phyloP scores from a whole-genome alignment of 2,888 invertebrate species.

The Polydrusus cervinus region DNA sequence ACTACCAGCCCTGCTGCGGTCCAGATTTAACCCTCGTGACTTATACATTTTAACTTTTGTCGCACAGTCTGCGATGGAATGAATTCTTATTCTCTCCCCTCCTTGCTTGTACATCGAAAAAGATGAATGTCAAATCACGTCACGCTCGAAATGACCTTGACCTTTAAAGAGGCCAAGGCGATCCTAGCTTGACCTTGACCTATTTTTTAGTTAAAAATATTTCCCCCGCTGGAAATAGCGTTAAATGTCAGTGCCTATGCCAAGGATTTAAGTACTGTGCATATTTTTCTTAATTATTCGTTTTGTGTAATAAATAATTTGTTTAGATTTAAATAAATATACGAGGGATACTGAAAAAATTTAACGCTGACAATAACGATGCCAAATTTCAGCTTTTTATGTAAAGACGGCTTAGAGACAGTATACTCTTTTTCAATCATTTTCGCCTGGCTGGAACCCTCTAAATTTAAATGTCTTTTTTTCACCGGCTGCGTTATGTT shows the following conservation, averaged over 20 bases:
- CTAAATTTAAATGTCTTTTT: not conserved
- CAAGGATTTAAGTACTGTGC: not conserved
- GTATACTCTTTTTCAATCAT: too few species aligned
- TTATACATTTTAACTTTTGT: not conserved
- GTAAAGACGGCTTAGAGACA: too few species aligned
- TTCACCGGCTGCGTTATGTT: not conserved
- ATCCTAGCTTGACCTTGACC: constrained; percentile 47
- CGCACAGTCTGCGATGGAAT: not conserved
- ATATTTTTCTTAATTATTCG: too few species aligned
- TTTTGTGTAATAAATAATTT: too few species aligned
- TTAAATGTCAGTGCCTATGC: not conserved
- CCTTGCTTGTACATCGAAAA: too few species aligned
- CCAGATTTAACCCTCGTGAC: not conserved
- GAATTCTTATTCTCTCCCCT: too few species aligned
- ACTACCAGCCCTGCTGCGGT: not conserved
- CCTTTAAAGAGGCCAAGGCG: constrained; percentile 28
- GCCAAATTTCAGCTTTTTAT: not conserved
- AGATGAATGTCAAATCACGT: constrained; percentile 23
- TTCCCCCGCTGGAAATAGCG: not conserved
- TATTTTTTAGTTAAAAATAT: constrained; percentile 12
- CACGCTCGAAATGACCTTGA: constrained; percentile 44
- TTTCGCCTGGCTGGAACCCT: too few species aligned
- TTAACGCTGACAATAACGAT: too few species aligned
- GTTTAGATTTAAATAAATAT: too few species aligned
- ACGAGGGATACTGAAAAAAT: too few species aligned